Evolutionary conservation across 2,797 vertebrate genomes (phyloP), one percentile per base, ranked within the genome.

Genomic region (Rhinella marina): DNA sequence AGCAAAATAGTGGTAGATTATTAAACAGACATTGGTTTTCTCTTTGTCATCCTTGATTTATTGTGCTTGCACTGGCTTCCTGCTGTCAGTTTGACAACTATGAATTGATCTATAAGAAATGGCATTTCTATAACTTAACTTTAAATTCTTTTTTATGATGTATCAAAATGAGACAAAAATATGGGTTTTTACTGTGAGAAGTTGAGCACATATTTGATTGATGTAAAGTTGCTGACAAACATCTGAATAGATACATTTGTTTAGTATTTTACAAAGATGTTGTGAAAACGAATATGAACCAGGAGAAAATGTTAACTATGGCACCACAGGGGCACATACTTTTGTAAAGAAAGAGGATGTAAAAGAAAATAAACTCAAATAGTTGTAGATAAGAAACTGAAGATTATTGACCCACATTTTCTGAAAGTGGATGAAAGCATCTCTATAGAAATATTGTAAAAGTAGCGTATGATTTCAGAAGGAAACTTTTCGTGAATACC

Each of bases 171-270:
- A 41, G 68, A 21, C 17, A 19, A 16, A 72, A 41, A 41, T 41
- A 17, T 72, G 14, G 7, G 17, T 72, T 72, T 32, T 32, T 72
- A 32, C 11, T 29, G 68, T 12, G 41, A 32, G 68, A 72, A 9
- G 68, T 7, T 72, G 68, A 41, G 7, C 29, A 72, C 7, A 17
- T 72, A 41, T 32, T 32, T 72, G 29, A 72, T 72, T 41, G 68
- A 32, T 72, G 27, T 41, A 17, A 41, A 17, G 62, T 64, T 25
- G 0, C n/a, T 64, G 14, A 72, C 68, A 72, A 72, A 16, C 29
- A 19, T 72, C 68, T 72, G 41, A 72, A 41, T 72, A 72, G 29
- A 72, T 72, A 72, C 68, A 41, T 72, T 72, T 72, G 14, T 59
- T 16, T 27, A 27, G 52, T 54, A n/a, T 56, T 78, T 78, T 78